Evolutionary conservation across 2,888 invertebrate species (phyloP).

Genomic region (Cephus nigrinus): DNA sequence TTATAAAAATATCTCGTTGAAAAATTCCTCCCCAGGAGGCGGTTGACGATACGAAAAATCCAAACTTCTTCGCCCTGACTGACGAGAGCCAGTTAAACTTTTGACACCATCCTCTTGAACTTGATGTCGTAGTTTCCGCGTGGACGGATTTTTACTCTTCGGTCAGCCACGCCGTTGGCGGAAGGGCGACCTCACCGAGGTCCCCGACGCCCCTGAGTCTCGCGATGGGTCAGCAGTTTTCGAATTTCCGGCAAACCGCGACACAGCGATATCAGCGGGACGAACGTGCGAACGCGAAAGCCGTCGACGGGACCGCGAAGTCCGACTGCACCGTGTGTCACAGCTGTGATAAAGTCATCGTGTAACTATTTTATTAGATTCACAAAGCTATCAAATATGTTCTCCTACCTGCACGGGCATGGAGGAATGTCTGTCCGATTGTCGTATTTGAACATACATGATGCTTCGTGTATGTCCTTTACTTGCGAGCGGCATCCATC

Average conservation of each 20-base stretch:
- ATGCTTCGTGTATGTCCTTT: neutral
- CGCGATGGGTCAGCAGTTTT: constrained; percentile 62
- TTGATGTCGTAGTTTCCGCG: constrained; percentile 53
- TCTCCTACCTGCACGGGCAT: constrained; percentile 24
- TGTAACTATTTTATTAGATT: constrained; percentile 74
- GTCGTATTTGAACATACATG: constrained; percentile 1
- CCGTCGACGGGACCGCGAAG: constrained; percentile 67
- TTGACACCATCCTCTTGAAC: neutral
- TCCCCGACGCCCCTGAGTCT: constrained; percentile 69
- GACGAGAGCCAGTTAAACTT: constrained; percentile 4
- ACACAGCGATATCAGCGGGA: constrained; percentile 1
- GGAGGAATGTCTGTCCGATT: constrained; percentile 18
- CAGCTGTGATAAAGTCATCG: constrained; percentile 87
- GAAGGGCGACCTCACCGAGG: constrained; percentile 72
- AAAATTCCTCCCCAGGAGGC: neutral
- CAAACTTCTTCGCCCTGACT: neutral
- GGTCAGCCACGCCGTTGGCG: constrained; percentile 81
- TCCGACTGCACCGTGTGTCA: constrained; percentile 78
- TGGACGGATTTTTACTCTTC: constrained; percentile 77
- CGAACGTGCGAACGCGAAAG: constrained; percentile 2
- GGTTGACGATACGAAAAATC: neutral
- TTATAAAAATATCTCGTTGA: neutral
- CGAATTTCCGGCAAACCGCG: constrained; percentile 19
- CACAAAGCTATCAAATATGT: neutral
- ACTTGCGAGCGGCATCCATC: neutral